Conservation (phyloP, 2,888 invertebrate genomes). For the Polymixis flavicincta region DNA sequence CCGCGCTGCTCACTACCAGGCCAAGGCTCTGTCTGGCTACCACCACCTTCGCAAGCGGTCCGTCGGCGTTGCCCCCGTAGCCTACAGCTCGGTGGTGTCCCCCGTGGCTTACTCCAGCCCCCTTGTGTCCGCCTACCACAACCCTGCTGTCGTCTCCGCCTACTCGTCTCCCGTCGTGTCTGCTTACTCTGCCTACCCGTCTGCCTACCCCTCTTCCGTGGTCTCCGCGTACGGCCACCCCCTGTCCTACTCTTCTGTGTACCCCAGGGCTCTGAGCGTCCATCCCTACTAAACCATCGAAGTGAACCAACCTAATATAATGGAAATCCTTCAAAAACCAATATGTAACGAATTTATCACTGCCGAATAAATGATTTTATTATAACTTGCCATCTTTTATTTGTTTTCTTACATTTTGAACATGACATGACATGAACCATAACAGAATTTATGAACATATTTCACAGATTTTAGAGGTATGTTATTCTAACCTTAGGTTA, state of each 20-base stretch:
- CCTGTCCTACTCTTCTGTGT: slow-evolving; percentile 68
- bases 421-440: not conserved
- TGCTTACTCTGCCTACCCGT: slow-evolving; percentile 33
- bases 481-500: not conserved
- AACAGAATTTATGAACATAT: not conserved
- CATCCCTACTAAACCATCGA: slow-evolving; percentile 78
- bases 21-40: slow-evolving; percentile 82
- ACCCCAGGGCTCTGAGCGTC: slow-evolving; percentile 79
- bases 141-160: slow-evolving; percentile 67
- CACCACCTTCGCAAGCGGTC: slow-evolving; percentile 86
- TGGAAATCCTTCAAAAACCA: slow-evolving; percentile 30
- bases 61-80: slow-evolving; percentile 71
- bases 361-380: slow-evolving; percentile 73
- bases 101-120: slow-evolving; percentile 68
- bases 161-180: slow-evolving; percentile 64
- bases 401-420: slow-evolving; percentile 1
- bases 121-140: slow-evolving; percentile 68
- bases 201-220: slow-evolving; percentile 49
- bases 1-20: slow-evolving; percentile 85
- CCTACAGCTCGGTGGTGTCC: slow-evolving; percentile 80
- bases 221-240: slow-evolving; percentile 69
- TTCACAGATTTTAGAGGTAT: too few relatives aligned
- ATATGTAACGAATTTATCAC: slow-evolving; percentile 64
- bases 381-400: slow-evolving; percentile 44
- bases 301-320: slow-evolving; percentile 13